Conservation (phyloP, 2,797 vertebrate species). For the Ctenopoma multispine region DNA sequence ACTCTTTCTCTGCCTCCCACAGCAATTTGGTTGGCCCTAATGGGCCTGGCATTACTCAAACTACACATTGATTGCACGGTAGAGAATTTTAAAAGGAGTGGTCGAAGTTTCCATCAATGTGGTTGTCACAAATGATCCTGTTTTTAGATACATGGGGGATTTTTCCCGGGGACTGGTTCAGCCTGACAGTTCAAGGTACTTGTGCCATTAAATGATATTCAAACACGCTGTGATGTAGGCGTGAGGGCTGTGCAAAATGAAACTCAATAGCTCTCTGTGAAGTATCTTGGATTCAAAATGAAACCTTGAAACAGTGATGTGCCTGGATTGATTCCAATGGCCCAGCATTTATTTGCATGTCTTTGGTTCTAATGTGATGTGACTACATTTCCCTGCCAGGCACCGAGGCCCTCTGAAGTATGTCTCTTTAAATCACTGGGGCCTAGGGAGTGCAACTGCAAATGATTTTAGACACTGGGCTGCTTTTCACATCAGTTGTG, state of each 20-base stretch:
- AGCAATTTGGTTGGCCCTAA: conserved; percentile 88
- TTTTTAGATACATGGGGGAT: conserved; percentile 54
- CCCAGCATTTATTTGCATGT: conserved; percentile 72
- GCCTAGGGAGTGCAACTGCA: conserved; percentile 70
- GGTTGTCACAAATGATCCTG: conserved; percentile 64
- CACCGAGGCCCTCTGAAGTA: conserved; percentile 73
- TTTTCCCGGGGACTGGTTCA: conserved; percentile 39
- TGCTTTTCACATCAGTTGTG: conserved; percentile 83
- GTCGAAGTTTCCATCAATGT: conserved; percentile 77
- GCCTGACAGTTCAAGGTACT: conserved; percentile 59
- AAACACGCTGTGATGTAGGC: conserved; percentile 49
- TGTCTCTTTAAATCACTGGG: conserved; percentile 80
- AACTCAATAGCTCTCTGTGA: conserved; percentile 54
- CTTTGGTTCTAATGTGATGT: conserved; percentile 75
- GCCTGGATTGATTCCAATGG: conserved; percentile 67
- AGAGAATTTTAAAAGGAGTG: conserved; percentile 78
- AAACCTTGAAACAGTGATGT: conserved; percentile 68
- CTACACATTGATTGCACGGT: conserved; percentile 88
- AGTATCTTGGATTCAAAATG: conserved; percentile 48
- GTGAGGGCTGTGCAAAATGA: conserved; percentile 41
- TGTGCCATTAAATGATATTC: conserved; percentile 56
- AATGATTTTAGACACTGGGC: conserved; percentile 77
- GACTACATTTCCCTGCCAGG: conserved; percentile 69
- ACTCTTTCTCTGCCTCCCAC: conserved; percentile 83
- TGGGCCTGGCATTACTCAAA: conserved; percentile 89